Base-by-base conservation (phyloP, 1,140 invertebrate genomes). In the Sinella curviseta region DNA sequence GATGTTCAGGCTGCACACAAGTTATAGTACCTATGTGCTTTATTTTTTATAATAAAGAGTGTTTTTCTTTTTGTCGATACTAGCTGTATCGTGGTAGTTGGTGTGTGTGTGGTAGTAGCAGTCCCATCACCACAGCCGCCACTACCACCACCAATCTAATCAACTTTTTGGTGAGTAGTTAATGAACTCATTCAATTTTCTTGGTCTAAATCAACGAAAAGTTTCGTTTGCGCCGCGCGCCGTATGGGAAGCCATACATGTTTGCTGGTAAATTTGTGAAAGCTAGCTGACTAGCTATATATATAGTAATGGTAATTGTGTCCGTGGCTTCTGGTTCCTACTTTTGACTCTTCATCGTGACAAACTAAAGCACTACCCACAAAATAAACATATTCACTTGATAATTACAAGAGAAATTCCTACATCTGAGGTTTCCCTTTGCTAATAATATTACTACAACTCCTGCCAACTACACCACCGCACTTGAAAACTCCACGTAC, bases 161-260 rank as follows among this genome's bases (percentile, higher is more conserved):
- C 57, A 65, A 65, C 57, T 65, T 65, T 26, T 65, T 16, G 24
- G 31, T 30, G 65, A 70, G 65, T 24, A 60, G 55, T 70, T 70
- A 70, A 70, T 70, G 65, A 70, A 70, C 65, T 70, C 26, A 33
- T 70, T 70, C 65, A 70, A 33, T 70, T 70, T 70, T 30, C 65
- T 70, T 70, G 65, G 26, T 33, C 65, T 70, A 33, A 70, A 70
- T 70, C 65, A 70, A 70, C 57, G 3, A 12, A n/a, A 70, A 70
- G 65, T 70, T 70, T 70, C 31, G 3, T 70, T 70, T 48, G 8
- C 39, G 8, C 20, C 8, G 20, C 8, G 39, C 20, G 31, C n/a
- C 4, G 26, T n/a, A 12, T 14, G 28, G 31, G 65, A 30, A 33
- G 24, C 31, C 31, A 70, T 17, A 33, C 31, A 33, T n/a, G 57